Conservation (phyloP, 1,140 invertebrate genomes). For the Chelonus insularis region DNA sequence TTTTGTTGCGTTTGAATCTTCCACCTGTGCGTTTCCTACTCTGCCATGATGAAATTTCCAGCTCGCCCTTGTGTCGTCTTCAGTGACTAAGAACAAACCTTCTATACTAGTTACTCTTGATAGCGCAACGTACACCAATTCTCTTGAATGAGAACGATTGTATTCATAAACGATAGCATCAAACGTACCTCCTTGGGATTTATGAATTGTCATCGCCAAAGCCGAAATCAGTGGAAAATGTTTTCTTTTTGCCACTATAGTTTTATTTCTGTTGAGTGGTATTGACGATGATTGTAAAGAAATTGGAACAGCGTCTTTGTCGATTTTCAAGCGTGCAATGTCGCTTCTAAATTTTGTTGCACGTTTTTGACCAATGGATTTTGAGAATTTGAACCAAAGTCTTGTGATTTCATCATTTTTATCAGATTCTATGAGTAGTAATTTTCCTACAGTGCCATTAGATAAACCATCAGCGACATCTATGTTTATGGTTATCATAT, state of each 20-base stretch:
- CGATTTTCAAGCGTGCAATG: constrained; percentile 19
- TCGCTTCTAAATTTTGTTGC: constrained; percentile 29
- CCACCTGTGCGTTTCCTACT: background rate
- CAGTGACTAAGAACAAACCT: constrained; percentile 9
- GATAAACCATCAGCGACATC: constrained; percentile 46
- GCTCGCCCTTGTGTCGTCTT: constrained; percentile 1
- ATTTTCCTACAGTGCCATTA: constrained; percentile 42
- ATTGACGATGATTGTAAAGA: constrained; percentile 38
- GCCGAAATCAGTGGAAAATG: constrained; percentile 40
- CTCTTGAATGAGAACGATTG: constrained; percentile 18
- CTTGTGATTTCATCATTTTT: constrained; percentile 24
- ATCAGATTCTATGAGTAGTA: constrained; percentile 23
- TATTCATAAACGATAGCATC: constrained; percentile 33
- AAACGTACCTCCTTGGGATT: constrained; percentile 34
- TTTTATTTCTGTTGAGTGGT: constrained; percentile 38
- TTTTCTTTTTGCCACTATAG: constrained; percentile 40
- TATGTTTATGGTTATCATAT: constrained; percentile 51
- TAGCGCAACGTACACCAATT: constrained; percentile 29
- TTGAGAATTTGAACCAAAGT: constrained; percentile 33
- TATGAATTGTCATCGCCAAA: constrained; percentile 41
- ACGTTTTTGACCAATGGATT: constrained; percentile 27
- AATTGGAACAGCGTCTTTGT: constrained; percentile 27
- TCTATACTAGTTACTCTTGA: constrained; percentile 15
- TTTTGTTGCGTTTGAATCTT: too few species aligned
- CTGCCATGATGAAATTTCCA: constrained; percentile 14